A percentile compares a stretch with the other conserved stretches of the same genome.
Evolutionary conservation across 2,113 vertebrate species (phyloP).

Genomic region (Dromiciops gliroides): DNA sequence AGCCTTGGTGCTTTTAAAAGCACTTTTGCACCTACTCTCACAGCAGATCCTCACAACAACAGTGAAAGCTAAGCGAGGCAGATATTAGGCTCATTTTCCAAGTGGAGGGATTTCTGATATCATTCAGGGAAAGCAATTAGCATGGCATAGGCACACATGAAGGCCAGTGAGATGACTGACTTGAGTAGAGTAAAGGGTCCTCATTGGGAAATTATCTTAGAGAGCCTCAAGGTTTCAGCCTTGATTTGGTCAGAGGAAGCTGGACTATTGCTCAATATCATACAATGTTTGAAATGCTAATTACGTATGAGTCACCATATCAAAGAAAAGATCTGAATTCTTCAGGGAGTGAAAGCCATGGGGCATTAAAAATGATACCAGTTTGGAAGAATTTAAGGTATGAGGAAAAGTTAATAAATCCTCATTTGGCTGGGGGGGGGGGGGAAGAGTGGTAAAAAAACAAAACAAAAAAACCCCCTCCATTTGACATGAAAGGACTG

Average conservation of each 20-base stretch:
- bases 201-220: background rate
- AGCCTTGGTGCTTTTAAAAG: background rate
- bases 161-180: too few species aligned
- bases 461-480: constrained; percentile 22
- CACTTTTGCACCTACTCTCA: background rate
- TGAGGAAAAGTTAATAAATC: constrained; percentile 45
- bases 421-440: background rate
- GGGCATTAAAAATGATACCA: background rate
- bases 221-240: background rate
- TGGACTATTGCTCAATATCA: background rate
- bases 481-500: background rate
- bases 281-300: constrained; percentile 1
- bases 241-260: background rate
- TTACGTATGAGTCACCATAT: constrained; percentile 1
- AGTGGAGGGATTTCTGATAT: too few species aligned
- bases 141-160: background rate
- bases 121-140: background rate
- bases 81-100: background rate
- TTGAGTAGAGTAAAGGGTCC: background rate
- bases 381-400: constrained; percentile 40
- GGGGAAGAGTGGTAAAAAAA: too few species aligned
- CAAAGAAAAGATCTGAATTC: constrained; percentile 28
- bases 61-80: background rate
- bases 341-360: constrained; percentile 17
- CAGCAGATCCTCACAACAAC: background rate